Base-by-base conservation (phyloP, 2,797 vertebrate genomes). In the Falco biarmicus region DNA sequence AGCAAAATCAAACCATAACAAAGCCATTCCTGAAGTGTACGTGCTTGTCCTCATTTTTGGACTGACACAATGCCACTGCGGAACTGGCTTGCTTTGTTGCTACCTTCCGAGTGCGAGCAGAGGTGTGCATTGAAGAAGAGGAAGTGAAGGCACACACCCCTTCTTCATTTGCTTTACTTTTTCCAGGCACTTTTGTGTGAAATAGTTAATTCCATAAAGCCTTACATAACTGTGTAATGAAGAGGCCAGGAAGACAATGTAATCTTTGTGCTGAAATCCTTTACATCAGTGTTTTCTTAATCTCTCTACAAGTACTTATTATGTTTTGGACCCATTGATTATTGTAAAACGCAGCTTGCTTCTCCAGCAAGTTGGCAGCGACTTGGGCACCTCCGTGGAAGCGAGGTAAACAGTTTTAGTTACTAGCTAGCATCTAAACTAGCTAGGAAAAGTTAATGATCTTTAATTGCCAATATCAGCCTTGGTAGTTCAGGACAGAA, bases 221-320 rank as follows among this genome's bases (percentile, higher is more conserved):
- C 73, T 92, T 88, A 76, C 31, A 31, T 88, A 95, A 89, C 43
- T 84, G 85, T 69, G 56, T 95, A 93, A 74, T 56, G 34, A 84
- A 87, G 63, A 95, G 14, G 57, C 69, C 84, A 77, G 6, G 34
- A 54, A 59, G 54, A 95, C 78, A 91, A 87, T 75, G 77, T 60
- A 56, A 78, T 64, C 69, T 75, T 93, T 94, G 86, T 95, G 78
- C 59, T 85, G 39, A 89, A 96, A 71, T 88, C 41, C 83, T 89
- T 89, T 75, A 59, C 77, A 75, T 90, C 89, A 66, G 76, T 74
- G 56, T 91, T 94, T 77, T 85, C 51, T 85, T 89, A 91, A 88
- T 95, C 65, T 91, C 68, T 87, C 48, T 28, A 68, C 34, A 92
- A 89, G 37, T 21, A 53, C 57, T 60, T 73, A 85, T 84, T 92